Evolutionary conservation across 1,140 invertebrate genomes (phyloP), one percentile per base, ranked within the genome.

Genomic region (Oncopeltus fasciatus): DNA sequence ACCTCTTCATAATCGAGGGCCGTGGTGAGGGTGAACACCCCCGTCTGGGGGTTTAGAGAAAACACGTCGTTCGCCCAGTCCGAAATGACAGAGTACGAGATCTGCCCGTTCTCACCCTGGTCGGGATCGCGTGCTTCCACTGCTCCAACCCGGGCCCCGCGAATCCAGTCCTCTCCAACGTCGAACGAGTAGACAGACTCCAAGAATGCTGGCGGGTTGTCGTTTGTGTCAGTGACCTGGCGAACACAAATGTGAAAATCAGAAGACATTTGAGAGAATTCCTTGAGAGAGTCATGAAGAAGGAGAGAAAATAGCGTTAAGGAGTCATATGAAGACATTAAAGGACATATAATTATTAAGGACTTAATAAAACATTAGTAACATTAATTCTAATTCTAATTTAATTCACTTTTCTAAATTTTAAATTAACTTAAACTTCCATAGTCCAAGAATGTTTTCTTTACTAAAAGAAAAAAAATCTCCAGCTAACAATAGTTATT

Each of bases 51-150:
- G 76, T 95, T 92, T 57, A 98, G 77, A 1, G 88, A 87, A 74
- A 98, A 97, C 0, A 94, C 88, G 70, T 92, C 90, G 70, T 94
- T 92, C 46, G 89, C 90, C 87, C 93, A 96, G 68, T 96, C 92
- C 56, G 87, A 87, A 69, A 95, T 83, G 58, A 94, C 84, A 1
- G 86, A 83, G 75, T 93, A 95, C 16, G 86, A 89, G 4, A 94
- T 76, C 70, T 92, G 86, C 20, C 91, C 89, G 74, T 95, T 95
- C 27, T 82, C 77, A 4, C 88, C 92, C 59, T 83, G 78, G 71
- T 96, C 92, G 11, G 82, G 79, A 73, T 97, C 94, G 5, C 74
- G 80, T 4, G 94, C 94, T 33, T 80, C 74, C 20, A 97, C 83
- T 59, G 83, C 80, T 1, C 92, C 92, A 28, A 95, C 84, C 62